Evolutionary conservation across 2,113 vertebrate species (phyloP), one percentile per base, ranked within the genome.

Genomic region (Dasyurus viverrinus): DNA sequence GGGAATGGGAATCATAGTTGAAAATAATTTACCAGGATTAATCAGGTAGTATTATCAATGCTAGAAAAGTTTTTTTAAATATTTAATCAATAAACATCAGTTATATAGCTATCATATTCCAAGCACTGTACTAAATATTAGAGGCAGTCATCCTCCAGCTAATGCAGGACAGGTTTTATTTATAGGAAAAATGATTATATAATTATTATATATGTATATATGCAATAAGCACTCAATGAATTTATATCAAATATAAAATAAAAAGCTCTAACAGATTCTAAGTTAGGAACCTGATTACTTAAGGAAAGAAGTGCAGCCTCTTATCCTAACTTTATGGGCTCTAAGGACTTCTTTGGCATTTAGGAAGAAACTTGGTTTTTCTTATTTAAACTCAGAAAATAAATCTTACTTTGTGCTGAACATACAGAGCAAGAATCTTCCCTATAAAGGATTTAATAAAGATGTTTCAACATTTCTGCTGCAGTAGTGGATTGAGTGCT

Each of bases 261-360:
- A n/a, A n/a, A n/a, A n/a, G n/a, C n/a, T n/a, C n/a, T n/a, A n/a
- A 27, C 76, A 54, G 46, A 16, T 89, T 95, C 91, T 24, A 36
- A 9, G 50, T 93, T 55, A 91, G 26, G 55, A 76, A 46, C 50
- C 48, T 91, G 90, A 55, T 96, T 92, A 50, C 94, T 52, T 52
- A 94, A 6, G n/a, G 90, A 68, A 96, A 60, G 42, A 96, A 94
- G 91, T 42, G 68, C 93, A 96, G 23, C 30, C 0, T 89, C 7
- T 89, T 50, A 90, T 93, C 16, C 46, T 46, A 50, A 50, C 22
- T 93, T 95, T 95, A 89, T 94, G 91, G 36, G 47, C 68, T 57
- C 0, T 47, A 95, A 91, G 92, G 36, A 8, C 16, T 14, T 53
- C 16, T 53, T 53, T 53, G 47, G 68, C 7, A 90, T 57, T 46